phyloP scores from a whole-genome alignment of 1,140 invertebrate genomes.

The Oreohelix idahoensis region DNA sequence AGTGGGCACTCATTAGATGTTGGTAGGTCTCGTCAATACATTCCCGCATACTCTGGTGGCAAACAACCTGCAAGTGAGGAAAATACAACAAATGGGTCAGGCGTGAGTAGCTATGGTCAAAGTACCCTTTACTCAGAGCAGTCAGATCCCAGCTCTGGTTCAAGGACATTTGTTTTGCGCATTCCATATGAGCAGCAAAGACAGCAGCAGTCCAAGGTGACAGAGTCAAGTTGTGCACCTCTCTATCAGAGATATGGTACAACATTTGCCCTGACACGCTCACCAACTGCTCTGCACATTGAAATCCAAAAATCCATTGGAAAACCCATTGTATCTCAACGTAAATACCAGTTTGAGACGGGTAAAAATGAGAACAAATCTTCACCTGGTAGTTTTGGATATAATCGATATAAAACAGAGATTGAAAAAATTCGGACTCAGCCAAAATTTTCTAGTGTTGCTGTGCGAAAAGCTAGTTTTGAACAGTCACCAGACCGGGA shows the following conservation, averaged over 20 bases:
- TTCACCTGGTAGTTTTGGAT: constrained; percentile 15
- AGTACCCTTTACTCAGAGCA: neutral
- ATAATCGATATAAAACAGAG: constrained; percentile 62
- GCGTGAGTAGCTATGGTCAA: constrained; percentile 1
- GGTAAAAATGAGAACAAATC: constrained; percentile 52
- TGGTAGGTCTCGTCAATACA: constrained; percentile 50
- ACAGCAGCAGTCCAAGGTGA: neutral
- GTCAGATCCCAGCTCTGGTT: neutral
- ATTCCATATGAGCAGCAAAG: constrained; percentile 42
- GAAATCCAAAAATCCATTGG: constrained; percentile 53
- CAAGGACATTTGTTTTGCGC: constrained; percentile 44
- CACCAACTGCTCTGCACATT: constrained; percentile 57
- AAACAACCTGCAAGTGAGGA: neutral
- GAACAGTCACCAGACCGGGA: constrained; percentile 54
- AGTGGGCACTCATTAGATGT: neutral
- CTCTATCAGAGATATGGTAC: constrained; percentile 54
- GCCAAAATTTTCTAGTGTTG: constrained; percentile 63
- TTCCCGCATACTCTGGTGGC: constrained; percentile 54
- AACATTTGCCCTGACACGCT: constrained; percentile 63
- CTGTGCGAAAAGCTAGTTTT: constrained; percentile 58
- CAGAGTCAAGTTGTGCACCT: neutral
- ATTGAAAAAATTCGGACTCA: constrained; percentile 64
- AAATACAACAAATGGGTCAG: constrained; percentile 53
- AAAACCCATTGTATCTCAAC: constrained; percentile 57
- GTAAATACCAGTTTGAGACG: constrained; percentile 66